Evolutionary conservation across 2,113 vertebrate genomes (phyloP), one percentile per base, ranked within the genome.

Genomic region (Forbesichthys papilliferus): DNA sequence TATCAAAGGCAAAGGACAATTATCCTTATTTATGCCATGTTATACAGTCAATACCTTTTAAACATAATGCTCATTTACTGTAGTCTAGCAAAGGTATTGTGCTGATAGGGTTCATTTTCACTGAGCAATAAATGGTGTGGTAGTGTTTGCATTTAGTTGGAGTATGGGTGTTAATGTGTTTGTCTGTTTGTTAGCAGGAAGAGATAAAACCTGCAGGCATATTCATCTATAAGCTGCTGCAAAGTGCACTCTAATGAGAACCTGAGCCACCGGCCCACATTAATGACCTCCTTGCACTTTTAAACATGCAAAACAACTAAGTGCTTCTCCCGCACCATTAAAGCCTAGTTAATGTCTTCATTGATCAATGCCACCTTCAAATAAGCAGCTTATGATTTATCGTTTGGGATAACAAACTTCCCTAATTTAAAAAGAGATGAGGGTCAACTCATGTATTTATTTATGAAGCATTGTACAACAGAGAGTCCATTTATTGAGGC

Each of bases 301-400:
- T 79, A 88, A 83, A 83, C 87, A 83, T 61, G 83, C 75, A 80
- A 79, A 83, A 83, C 80, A 84, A 83, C 66, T 69, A 16, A 85
- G 75, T 75, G 60, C 66, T 80, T 75, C 69, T 79, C 79, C 76
- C 58, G 63, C 61, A 66, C 74, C 70, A 84, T 88, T 88, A 85
- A 90, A 88, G 75, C 65, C 84, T 70, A 64, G 75, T 90, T 90
- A 87, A 89, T 89, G 79, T 84, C 81, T 80, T 79, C 84, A 88
- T 90, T 91, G 84, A 90, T 91, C 86, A 88, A 84, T 78, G 85
- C 80, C 88, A 84, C 77, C 80, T 84, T 85, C 78, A 75, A 78
- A 68, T 77, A 85, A 88, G 74, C 70, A 73, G 81, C 68, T 80
- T 80, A 87, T 87, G 83, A 72, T 79, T 90, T 80, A 87, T 89